A percentile compares a stretch with the other conserved stretches of the same genome.
Conservation (phyloP, 1,140 invertebrate species). For the Probaryconus sp. region DNA sequence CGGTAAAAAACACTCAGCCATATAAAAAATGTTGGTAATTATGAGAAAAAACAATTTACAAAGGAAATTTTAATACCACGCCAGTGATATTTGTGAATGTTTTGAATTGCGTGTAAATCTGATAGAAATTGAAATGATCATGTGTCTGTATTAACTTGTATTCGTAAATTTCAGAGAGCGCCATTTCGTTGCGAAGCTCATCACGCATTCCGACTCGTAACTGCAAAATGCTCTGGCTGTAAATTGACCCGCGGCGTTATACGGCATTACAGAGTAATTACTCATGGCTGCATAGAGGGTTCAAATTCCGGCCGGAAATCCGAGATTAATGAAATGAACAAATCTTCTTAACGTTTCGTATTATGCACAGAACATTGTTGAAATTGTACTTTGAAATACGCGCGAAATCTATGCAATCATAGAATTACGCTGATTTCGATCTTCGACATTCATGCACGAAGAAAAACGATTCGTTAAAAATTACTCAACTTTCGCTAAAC, state of each 20-base stretch:
- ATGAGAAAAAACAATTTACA: slow-evolving; percentile 12
- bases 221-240: slow-evolving; percentile 59
- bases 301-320: slow-evolving; percentile 56
- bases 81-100: slow-evolving; percentile 34
- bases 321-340: slow-evolving; percentile 61
- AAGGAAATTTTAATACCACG: slow-evolving; percentile 27
- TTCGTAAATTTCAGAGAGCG: slow-evolving; percentile 52
- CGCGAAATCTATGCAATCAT: slow-evolving; percentile 8
- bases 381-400: slow-evolving; percentile 41
- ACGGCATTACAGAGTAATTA: slow-evolving; percentile 61
- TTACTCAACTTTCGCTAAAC: too few species aligned
- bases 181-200: slow-evolving; percentile 61
- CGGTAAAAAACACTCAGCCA: too few species aligned
- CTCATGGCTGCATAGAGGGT: slow-evolving; percentile 58
- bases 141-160: slow-evolving; percentile 57
- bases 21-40: slow-evolving; percentile 14
- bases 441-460: slow-evolving; percentile 33
- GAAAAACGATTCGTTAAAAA: too few species aligned
- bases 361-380: slow-evolving; percentile 39
- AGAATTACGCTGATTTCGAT: slow-evolving; percentile 36
- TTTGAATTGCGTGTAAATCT: slow-evolving; percentile 51
- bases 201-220: slow-evolving; percentile 59
- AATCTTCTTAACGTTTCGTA: slow-evolving; percentile 58
- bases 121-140: slow-evolving; percentile 47
- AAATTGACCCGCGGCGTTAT: slow-evolving; percentile 58